phyloP scores from a whole-genome alignment of 2,797 vertebrate species.

The Syngnathus rostellatus region DNA sequence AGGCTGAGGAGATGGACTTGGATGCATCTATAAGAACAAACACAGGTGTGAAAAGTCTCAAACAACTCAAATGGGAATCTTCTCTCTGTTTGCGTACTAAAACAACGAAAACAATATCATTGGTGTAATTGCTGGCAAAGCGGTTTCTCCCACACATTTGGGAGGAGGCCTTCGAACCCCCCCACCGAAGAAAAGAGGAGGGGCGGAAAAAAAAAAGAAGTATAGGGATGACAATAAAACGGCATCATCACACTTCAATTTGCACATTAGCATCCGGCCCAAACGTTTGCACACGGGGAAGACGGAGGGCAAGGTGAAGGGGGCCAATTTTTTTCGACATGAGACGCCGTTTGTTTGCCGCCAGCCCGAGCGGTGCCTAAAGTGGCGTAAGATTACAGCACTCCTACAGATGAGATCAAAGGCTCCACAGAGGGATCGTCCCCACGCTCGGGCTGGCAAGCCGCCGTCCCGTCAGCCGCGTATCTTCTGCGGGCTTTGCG shows the following conservation, averaged over 20 bases:
- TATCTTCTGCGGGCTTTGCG: constrained; percentile 69
- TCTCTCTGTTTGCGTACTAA: constrained; percentile 48
- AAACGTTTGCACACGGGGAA: constrained; percentile 23
- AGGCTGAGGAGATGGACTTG: constrained; percentile 44
- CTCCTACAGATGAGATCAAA: constrained; percentile 75
- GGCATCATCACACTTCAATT: constrained; percentile 32
- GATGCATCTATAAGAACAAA: constrained; percentile 58
- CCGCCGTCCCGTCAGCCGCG: constrained; percentile 52
- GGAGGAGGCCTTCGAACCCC: constrained; percentile 50
- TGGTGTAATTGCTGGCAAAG: constrained; percentile 70
- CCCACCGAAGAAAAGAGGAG: constrained; percentile 22
- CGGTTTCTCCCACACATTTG: constrained; percentile 66
- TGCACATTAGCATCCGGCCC: constrained; percentile 46
- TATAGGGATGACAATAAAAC: constrained; percentile 26
- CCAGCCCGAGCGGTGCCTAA: constrained; percentile 63
- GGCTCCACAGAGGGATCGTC: constrained; percentile 56
- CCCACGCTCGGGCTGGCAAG: constrained; percentile 63
- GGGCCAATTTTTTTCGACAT: constrained; percentile 62
- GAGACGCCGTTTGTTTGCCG: constrained; percentile 67
- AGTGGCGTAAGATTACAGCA: constrained; percentile 70
- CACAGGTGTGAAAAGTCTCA: background rate
- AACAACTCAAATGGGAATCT: constrained; percentile 11
- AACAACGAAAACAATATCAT: constrained; percentile 61
- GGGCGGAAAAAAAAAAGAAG: constrained; percentile 18
- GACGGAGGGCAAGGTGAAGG: constrained; percentile 57